A percentile compares a stretch with the other conserved stretches of the same genome.
Conservation (phyloP, 2,888 invertebrate species). For the Caenorhabditis parvicauda region DNA sequence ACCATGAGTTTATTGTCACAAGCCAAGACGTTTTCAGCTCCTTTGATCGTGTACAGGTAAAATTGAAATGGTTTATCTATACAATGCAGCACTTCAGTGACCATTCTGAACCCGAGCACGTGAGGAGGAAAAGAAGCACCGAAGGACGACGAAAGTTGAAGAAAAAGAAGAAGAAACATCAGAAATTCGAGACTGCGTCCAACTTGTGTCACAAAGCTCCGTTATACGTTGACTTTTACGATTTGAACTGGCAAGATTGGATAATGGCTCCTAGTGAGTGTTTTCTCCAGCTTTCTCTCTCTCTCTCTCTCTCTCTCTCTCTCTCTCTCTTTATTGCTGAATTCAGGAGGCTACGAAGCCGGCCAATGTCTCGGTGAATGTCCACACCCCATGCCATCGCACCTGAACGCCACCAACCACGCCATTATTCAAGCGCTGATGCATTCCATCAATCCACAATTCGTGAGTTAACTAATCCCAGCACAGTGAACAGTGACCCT, state of each 20-base stretch:
- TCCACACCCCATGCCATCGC: constrained; percentile 86
- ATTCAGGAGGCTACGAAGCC: constrained; percentile 72
- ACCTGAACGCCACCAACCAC: constrained; percentile 94
- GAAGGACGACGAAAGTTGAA: constrained; percentile 24
- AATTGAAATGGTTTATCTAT: background rate
- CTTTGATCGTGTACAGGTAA: too few species aligned
- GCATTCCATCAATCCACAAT: constrained; percentile 81
- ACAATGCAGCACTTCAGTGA: constrained; percentile 26
- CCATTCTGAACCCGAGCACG: constrained; percentile 25
- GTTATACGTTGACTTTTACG: constrained; percentile 89
- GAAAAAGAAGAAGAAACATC: too few species aligned
- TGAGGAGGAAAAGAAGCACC: constrained; percentile 31
- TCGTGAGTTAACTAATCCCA: constrained; percentile 6
- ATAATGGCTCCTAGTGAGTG: constrained; percentile 57
- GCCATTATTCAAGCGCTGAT: constrained; percentile 96
- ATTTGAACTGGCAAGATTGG: constrained; percentile 98
- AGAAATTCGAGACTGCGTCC: constrained; percentile 24
- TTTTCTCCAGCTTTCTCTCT: background rate
- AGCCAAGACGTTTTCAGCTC: too few species aligned
- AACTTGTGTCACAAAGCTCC: constrained; percentile 77
- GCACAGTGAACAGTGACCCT: background rate
- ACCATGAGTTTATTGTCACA: too few species aligned
- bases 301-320: background rate
- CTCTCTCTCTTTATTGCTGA: background rate
- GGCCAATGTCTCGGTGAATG: constrained; percentile 94